phyloP scores from a whole-genome alignment of 2,113 vertebrate species.

The Lontra canadensis region DNA sequence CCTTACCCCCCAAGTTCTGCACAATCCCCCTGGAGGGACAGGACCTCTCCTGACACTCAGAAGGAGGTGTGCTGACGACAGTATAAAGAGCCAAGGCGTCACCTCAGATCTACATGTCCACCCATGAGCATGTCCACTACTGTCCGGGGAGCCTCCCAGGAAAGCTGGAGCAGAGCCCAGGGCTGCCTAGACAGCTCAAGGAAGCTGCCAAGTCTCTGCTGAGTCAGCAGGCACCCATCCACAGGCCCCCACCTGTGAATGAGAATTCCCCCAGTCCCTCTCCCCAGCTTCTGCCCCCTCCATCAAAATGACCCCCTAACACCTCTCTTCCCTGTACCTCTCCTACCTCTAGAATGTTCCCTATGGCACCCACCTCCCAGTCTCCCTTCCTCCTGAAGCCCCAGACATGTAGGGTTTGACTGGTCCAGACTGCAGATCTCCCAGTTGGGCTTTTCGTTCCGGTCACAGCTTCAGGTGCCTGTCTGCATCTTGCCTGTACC shows the following conservation, averaged over 20 bases:
- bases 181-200: background rate
- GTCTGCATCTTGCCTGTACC: background rate
- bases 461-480: background rate
- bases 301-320: background rate
- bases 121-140: background rate
- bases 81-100: background rate
- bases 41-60: background rate
- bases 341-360: background rate
- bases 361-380: background rate
- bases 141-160: background rate
- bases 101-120: background rate
- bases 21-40: background rate
- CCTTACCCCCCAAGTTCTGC: background rate
- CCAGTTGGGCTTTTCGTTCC: background rate
- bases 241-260: accelerated
- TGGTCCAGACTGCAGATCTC: background rate
- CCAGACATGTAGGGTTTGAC: background rate
- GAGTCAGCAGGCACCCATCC: background rate
- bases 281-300: background rate
- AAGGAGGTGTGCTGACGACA: background rate
- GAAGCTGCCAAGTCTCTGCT: background rate
- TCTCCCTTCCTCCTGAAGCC: background rate
- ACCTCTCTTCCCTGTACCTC: background rate
- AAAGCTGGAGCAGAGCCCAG: background rate
- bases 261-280: background rate